These are phyloP conservation scores for Acanthoscelides obtectus DNA, from an alignment of 2,888 invertebrate genomes.

Conservation along the genomic window DNA sequence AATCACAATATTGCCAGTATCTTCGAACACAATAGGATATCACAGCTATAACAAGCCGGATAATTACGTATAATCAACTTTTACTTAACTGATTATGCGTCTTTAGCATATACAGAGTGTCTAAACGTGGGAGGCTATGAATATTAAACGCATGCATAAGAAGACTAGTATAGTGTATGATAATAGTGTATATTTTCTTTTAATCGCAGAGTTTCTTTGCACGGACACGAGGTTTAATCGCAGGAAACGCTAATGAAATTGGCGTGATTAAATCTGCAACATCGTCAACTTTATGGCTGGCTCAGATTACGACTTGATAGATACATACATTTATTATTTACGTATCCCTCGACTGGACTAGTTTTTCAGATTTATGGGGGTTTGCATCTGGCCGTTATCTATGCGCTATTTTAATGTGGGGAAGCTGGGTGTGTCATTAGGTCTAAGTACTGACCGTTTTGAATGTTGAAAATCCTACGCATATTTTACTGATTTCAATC, in stretches of 20 bases:
- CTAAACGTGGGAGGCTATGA: neutral
- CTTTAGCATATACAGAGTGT: neutral
- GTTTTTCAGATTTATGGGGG: slow-evolving; percentile 1
- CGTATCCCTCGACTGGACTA: neutral
- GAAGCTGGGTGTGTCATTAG: neutral
- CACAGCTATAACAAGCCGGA: neutral
- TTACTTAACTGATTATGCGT: neutral
- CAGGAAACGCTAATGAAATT: neutral
- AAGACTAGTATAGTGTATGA: neutral
- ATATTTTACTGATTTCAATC: neutral
- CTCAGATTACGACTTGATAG: neutral
- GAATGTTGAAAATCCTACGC: neutral
- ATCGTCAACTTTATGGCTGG: neutral
- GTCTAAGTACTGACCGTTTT: neutral
- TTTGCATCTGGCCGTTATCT: neutral
- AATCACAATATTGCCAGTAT: neutral
- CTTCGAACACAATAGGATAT: neutral
- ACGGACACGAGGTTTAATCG: neutral
- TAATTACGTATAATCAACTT: neutral
- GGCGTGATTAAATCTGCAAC: neutral
- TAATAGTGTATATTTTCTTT: neutral
- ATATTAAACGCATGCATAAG: neutral
- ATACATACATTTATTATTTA: slow-evolving; percentile 1
- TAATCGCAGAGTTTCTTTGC: neutral
- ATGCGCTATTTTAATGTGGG: neutral